Evolutionary conservation across 2,113 vertebrate species (phyloP).

Genomic region (Acanthochromis polyacanthus): DNA sequence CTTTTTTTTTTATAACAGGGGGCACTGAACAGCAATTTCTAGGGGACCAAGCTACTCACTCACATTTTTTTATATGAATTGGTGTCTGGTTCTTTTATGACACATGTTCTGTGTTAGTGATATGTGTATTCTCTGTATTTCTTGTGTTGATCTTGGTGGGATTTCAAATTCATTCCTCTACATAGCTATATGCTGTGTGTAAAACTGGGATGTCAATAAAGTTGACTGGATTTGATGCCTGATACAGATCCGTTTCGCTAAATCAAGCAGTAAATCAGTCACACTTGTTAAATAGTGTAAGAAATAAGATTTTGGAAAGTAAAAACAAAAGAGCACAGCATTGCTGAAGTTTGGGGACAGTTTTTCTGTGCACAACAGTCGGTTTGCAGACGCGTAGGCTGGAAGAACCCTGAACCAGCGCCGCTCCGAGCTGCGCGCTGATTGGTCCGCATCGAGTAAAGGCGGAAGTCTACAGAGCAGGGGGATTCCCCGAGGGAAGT

Average conservation of each 20-base stretch:
- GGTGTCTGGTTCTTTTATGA: too few relatives aligned
- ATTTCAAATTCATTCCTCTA: too few relatives aligned
- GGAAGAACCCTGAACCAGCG: constrained; percentile 75
- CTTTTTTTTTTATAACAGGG: too few relatives aligned
- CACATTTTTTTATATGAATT: too few relatives aligned
- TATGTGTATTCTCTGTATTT: too few relatives aligned
- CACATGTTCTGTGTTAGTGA: too few relatives aligned
- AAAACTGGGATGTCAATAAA: too few relatives aligned
- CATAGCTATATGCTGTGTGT: too few relatives aligned
- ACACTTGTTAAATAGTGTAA: background rate
- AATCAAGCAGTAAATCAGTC: background rate
- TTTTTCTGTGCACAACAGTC: constrained; percentile 61
- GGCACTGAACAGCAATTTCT: too few relatives aligned
- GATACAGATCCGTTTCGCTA: background rate
- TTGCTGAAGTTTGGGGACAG: constrained; percentile 41
- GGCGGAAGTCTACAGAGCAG: constrained; percentile 83
- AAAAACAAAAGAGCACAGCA: constrained; percentile 40
- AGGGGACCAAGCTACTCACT: too few relatives aligned
- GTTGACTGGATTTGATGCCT: too few relatives aligned
- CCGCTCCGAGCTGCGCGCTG: constrained; percentile 59
- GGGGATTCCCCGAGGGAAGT: constrained; percentile 91
- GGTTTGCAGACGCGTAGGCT: constrained; percentile 76
- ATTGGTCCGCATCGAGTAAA: constrained; percentile 76
- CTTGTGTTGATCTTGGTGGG: too few relatives aligned
- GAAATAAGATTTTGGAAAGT: background rate